Conservation (phyloP, 2,113 vertebrate species). For the Saiga tatarica region DNA sequence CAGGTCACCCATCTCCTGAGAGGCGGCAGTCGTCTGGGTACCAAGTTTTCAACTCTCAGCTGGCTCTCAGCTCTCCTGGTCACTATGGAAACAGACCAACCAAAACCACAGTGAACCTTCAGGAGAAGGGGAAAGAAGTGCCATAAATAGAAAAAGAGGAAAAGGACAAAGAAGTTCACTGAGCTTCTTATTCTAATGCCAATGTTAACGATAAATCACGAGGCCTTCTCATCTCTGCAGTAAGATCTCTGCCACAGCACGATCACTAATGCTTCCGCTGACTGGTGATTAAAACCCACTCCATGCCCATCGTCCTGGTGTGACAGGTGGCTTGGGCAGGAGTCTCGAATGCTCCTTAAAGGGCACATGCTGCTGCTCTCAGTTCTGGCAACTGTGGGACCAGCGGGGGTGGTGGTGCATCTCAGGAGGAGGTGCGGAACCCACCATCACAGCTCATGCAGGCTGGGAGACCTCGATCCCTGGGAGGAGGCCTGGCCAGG, state of each 20-base stretch:
- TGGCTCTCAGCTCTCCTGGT: not conserved
- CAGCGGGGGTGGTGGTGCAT: rapidly evolving
- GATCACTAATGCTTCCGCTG: rapidly evolving
- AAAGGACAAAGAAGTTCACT: not conserved
- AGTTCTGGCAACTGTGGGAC: not conserved
- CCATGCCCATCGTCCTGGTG: rapidly evolving
- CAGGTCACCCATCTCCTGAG: rapidly evolving
- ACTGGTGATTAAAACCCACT: not conserved
- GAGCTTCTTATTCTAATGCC: not conserved
- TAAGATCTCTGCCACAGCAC: not conserved
- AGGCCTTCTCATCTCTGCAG: rapidly evolving
- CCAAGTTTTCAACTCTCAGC: not conserved
- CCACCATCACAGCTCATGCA: not conserved
- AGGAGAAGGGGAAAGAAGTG: not conserved
- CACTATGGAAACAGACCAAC: not conserved
- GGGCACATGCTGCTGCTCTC: rapidly evolving
- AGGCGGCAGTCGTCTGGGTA: rapidly evolving
- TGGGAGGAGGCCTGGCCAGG: not conserved
- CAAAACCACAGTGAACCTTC: not conserved
- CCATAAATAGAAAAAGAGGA: not conserved
- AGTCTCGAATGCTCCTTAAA: not conserved
- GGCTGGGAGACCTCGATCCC: not conserved
- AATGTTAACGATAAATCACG: rapidly evolving
- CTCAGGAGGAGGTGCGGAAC: not conserved
- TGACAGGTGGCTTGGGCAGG: rapidly evolving